Percentiles rank a stretch among this genome's conserved stretches.
Conservation (phyloP, 2,888 invertebrate species). For the Cephalotes varians region DNA sequence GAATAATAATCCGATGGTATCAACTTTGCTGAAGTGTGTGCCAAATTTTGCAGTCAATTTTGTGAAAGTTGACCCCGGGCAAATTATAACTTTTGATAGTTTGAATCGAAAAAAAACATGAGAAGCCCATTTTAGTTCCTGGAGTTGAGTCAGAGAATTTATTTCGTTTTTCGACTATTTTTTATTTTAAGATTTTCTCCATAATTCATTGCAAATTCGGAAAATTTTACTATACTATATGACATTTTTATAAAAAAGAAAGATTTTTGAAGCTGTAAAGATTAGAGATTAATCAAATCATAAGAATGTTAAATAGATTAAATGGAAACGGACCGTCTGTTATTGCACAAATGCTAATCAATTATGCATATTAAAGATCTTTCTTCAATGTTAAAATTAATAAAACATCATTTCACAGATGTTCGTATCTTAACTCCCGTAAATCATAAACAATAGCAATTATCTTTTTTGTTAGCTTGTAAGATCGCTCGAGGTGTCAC, state of each 20-base stretch:
- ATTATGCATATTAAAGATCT: background rate
- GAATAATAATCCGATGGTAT: slow-evolving; percentile 64
- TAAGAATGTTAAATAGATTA: background rate
- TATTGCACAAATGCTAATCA: background rate
- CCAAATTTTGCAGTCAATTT: slow-evolving; percentile 19
- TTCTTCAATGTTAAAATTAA: background rate
- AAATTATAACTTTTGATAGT: background rate
- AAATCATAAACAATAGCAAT: background rate
- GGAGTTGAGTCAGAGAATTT: background rate
- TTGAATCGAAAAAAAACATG: background rate
- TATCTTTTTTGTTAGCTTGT: background rate
- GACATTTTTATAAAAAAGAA: background rate
- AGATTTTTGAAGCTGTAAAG: no score
- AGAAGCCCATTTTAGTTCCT: background rate
- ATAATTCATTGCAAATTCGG: background rate
- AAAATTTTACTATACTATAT: background rate
- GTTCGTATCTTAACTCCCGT: background rate
- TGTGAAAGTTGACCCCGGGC: background rate
- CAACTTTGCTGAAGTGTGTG: slow-evolving; percentile 50
- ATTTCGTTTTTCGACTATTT: background rate
- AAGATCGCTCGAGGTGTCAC: slow-evolving; percentile 4
- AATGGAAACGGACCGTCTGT: background rate
- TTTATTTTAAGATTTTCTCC: background rate
- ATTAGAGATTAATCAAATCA: background rate
- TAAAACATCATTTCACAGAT: background rate